These are phyloP conservation scores for Crotophaga sulcirostris DNA, from an alignment of 2,113 vertebrate species.

Conservation along the genomic window DNA sequence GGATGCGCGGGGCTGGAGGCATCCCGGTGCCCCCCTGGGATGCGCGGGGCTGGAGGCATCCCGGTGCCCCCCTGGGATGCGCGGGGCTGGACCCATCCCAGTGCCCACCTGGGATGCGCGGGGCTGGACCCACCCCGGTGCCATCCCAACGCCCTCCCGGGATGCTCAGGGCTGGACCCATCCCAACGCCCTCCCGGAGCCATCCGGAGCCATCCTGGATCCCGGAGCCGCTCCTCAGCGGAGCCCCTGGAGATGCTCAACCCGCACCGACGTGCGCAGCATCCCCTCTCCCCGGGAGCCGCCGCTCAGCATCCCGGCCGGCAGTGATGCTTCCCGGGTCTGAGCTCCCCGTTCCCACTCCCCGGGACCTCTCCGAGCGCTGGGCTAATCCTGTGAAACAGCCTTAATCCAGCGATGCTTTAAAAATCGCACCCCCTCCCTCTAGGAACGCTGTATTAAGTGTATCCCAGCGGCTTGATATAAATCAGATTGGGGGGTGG, in stretches of 20 bases:
- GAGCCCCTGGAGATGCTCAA: not conserved
- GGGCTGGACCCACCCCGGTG: not conserved
- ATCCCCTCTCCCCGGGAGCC: not conserved
- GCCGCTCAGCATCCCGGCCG: too few relatives aligned
- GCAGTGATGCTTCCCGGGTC: not conserved
- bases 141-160: too few relatives aligned
- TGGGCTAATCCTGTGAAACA: not conserved
- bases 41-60: too few relatives aligned
- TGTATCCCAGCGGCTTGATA: constrained; percentile 18
- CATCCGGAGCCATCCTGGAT: not conserved
- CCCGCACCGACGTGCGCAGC: not conserved
- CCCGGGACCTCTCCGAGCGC: not conserved
- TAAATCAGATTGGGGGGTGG: not conserved
- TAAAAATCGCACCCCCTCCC: not conserved
- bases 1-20: too few relatives aligned
- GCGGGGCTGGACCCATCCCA: too few relatives aligned
- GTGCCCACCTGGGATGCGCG: not conserved
- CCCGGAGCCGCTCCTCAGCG: not conserved
- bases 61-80: too few relatives aligned
- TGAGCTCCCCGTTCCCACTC: not conserved
- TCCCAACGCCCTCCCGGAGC: too few relatives aligned
- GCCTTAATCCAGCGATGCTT: not conserved
- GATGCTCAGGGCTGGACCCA: not conserved
- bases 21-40: too few relatives aligned
- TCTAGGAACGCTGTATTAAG: not conserved